Evolutionary conservation across 1,140 invertebrate species (phyloP).

Genomic region (Apocrypta bakeri): DNA sequence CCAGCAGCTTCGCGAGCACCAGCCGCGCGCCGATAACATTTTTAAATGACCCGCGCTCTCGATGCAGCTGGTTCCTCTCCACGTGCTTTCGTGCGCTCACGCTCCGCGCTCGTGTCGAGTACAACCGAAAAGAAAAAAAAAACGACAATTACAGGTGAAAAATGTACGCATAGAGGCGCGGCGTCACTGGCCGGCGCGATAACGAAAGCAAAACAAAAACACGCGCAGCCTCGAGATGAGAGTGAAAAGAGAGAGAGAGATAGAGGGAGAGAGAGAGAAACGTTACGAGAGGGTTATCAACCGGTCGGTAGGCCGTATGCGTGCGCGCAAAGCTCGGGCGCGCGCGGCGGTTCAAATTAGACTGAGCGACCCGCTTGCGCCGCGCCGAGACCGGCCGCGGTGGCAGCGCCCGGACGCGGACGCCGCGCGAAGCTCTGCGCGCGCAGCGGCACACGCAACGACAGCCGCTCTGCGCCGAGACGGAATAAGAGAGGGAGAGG

Average conservation of each 20-base stretch:
- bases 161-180: not conserved
- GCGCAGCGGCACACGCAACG: constrained; percentile 60
- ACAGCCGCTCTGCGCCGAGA: not conserved
- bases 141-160: not conserved
- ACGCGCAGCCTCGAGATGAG: constrained; percentile 36
- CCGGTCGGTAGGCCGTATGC: constrained; percentile 48
- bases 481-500: constrained; percentile 19
- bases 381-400: constrained; percentile 69
- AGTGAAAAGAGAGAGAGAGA: no score
- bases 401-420: constrained; percentile 70
- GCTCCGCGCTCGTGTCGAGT: constrained; percentile 14
- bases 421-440: constrained; percentile 71
- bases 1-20: not conserved
- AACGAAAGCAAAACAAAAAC: not conserved
- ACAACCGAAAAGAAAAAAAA: constrained; percentile 1
- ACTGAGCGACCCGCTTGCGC: constrained; percentile 70
- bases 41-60: not conserved
- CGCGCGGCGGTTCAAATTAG: constrained; percentile 75
- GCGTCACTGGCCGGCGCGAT: not conserved
- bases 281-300: constrained; percentile 53
- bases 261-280: not conserved
- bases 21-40: constrained; percentile 13
- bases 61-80: not conserved
- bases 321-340: constrained; percentile 67
- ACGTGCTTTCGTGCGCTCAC: not conserved